A percentile compares a stretch with the other conserved stretches of the same genome.
phyloP scores from a whole-genome alignment of 2,113 vertebrate species.

The Cinclus mexicanus region DNA sequence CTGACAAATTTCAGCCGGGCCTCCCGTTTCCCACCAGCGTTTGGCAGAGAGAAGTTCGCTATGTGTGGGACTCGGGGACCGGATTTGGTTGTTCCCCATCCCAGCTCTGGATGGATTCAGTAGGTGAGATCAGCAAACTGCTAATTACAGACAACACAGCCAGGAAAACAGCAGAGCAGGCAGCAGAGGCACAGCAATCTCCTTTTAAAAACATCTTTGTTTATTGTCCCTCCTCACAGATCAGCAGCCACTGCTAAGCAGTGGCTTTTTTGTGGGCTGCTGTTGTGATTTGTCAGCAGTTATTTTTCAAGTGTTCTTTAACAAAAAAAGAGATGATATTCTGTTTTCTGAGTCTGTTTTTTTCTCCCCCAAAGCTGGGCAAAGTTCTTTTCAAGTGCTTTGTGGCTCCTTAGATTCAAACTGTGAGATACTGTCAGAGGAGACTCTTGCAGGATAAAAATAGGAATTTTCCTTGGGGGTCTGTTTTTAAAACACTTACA shows the following conservation, averaged over 20 bases:
- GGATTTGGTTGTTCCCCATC: background rate
- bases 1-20: rapidly evolving
- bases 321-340: background rate
- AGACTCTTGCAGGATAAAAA: conserved; percentile 2
- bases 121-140: background rate
- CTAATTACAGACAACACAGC: background rate
- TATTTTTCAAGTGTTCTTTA: background rate
- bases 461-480: background rate
- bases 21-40: rapidly evolving
- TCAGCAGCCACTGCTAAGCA: background rate
- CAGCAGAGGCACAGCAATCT: background rate
- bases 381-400: background rate
- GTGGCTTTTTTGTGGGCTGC: background rate
- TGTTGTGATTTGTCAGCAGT: conserved; percentile 9
- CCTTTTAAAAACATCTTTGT: background rate
- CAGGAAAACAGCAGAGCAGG: background rate
- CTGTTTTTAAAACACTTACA: background rate
- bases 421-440: background rate
- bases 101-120: background rate
- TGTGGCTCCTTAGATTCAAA: background rate
- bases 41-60: background rate
- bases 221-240: background rate
- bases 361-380: background rate
- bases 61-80: rapidly evolving
- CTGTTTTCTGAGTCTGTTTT: background rate